Evolutionary conservation across 2,797 vertebrate genomes (phyloP).

Genomic region (Clarias pachynema): DNA sequence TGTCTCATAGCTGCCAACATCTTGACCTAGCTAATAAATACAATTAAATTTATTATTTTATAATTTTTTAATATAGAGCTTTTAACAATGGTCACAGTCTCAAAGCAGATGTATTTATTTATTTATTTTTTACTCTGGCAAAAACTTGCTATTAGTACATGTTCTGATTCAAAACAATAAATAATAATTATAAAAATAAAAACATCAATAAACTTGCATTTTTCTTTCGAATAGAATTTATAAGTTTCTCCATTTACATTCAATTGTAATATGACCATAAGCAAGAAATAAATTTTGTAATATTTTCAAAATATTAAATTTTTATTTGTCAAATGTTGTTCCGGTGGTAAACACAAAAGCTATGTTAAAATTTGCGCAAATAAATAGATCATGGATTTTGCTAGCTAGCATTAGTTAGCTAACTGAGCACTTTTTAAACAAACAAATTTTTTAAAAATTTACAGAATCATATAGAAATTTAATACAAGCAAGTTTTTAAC

Average conservation of each 20-base stretch:
- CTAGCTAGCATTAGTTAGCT: background rate
- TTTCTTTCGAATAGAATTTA: no score
- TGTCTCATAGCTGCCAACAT: background rate
- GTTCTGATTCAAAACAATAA: no score
- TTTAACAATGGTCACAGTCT: no score
- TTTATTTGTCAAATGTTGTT: background rate
- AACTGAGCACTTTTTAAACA: background rate
- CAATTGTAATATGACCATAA: background rate
- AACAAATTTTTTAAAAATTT: background rate
- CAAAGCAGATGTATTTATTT: no score
- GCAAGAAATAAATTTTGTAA: background rate
- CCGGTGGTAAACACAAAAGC: background rate
- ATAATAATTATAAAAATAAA: no score
- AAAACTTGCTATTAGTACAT: no score
- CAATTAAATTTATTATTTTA: no score
- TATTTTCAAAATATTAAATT: background rate
- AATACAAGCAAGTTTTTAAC: background rate
- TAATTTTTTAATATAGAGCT: no score
- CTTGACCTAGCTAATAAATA: background rate
- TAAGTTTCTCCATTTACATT: background rate
- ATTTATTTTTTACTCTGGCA: no score
- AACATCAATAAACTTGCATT: no score
- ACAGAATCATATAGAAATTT: background rate
- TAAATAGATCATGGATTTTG: background rate
- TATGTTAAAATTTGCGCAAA: background rate